A percentile compares a stretch with the other conserved stretches of the same genome.
Evolutionary conservation across 2,888 invertebrate genomes (phyloP).

Genomic region (Hermaeophaga mercurialis): DNA sequence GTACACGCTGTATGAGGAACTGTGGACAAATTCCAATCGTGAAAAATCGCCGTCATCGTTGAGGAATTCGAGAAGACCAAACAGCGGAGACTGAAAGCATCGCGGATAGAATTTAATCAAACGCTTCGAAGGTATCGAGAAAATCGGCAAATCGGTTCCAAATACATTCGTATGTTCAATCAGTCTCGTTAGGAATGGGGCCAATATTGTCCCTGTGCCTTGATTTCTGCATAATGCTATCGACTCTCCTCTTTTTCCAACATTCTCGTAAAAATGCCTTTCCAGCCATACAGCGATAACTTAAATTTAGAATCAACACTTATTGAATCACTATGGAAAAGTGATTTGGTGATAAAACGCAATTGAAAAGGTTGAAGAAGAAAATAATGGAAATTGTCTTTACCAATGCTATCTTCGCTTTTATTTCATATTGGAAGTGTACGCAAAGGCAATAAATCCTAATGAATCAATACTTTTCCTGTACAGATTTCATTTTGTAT

Average conservation of each 20-base stretch:
- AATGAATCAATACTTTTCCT: too few species aligned
- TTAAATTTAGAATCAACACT: constrained; percentile 34
- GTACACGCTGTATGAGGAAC: too few species aligned
- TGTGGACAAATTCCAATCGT: background rate
- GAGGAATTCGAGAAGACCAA: constrained; percentile 7
- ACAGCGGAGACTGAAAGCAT: constrained; percentile 36
- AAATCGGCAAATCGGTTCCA: constrained; percentile 45
- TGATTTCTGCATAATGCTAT: constrained; percentile 45
- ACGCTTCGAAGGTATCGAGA: constrained; percentile 51
- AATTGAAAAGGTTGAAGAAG: constrained; percentile 9
- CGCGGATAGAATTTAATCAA: constrained; percentile 57
- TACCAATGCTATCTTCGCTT: background rate
- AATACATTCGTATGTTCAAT: constrained; percentile 51
- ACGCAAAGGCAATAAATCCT: too few species aligned
- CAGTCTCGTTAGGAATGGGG: constrained; percentile 49
- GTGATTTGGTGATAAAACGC: constrained; percentile 17
- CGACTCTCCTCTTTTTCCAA: constrained; percentile 14
- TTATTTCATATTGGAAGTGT: background rate
- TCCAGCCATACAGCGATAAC: constrained; percentile 29
- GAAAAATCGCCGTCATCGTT: background rate
- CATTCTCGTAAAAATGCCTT: constrained; percentile 35
- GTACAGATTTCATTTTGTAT: too few species aligned
- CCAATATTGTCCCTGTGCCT: constrained; percentile 43
- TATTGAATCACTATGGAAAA: constrained; percentile 28
- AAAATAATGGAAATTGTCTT: constrained; percentile 8